Base-by-base conservation (phyloP, 2,113 vertebrate species). In the Oxyruncus cristatus region DNA sequence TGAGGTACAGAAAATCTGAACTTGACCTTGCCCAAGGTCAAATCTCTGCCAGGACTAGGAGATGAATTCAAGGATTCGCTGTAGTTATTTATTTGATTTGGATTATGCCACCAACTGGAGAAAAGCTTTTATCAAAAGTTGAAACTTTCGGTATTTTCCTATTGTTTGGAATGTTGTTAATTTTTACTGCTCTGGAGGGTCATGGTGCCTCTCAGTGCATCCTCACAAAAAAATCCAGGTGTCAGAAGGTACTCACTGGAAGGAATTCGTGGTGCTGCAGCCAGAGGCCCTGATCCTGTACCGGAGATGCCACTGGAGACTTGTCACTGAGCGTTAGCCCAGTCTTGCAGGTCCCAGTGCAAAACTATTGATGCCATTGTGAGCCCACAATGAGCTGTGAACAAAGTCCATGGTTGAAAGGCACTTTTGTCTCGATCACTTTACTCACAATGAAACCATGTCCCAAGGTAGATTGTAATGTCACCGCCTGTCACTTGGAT, bases 1-100 rank as follows among this genome's bases (percentile, higher is more conserved):
- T 75, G 92, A 88, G 72, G 47, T 32, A 86, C 3, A 49, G 75
- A 71, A 78, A 80, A 84, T 26, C 63, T 37, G 47, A 88, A 78
- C 35, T 52, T 88, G 72, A 93, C 88, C 52, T 93, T 94, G 73
- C 15, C 41, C 80, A 94, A 95, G 73, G 88, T 96, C 44, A 90
- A 85, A 84, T 49, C 7, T 0, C 4, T 83, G 30, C 13, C 47
- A 68, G 50, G 30, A 41, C 5, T 10, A 65, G 47, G 27, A 55
- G 15, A 47, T 21, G 16, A 75, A 75, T 63, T 61, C 49, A 83
- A 59, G 27, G n/a, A 8, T 71, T 28, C 1, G 0, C 3, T 26
- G 27, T 27, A n/a, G 22, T 59, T 92, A 37, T 85, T 88, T 81
- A 49, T n/a, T 41, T n/a, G 2, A 41, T 39, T 76, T 4, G 3